Conservation (phyloP, 92 coral and sea anemone species). For the Epizoanthus scotinus region DNA sequence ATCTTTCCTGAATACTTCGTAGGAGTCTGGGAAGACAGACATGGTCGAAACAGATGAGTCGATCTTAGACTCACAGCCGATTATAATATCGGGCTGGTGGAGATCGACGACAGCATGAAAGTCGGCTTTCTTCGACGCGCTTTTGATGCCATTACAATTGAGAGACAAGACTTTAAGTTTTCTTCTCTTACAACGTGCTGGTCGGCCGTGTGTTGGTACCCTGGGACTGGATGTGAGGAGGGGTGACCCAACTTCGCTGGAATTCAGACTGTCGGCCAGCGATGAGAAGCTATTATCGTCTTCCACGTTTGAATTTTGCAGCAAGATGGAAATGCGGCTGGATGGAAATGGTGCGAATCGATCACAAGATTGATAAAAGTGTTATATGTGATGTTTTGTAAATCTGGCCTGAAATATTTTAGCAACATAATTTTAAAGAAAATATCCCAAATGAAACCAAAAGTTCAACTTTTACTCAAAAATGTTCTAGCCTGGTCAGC, state of each 20-base stretch:
- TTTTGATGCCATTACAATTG: slow-evolving; percentile 48
- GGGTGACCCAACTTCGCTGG: slow-evolving; percentile 26
- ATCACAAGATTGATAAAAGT: too few species aligned
- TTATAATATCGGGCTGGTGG: slow-evolving; percentile 47
- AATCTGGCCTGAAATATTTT: too few species aligned
- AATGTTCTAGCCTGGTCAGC: too few species aligned
- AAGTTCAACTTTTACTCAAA: too few species aligned
- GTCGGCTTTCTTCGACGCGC: slow-evolving; percentile 41
- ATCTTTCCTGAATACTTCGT: slow-evolving; percentile 43
- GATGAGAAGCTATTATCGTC: slow-evolving; percentile 28
- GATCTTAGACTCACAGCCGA: slow-evolving; percentile 55
- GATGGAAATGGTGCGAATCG: too few species aligned
- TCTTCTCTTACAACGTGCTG: not conserved
- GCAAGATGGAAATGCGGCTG: too few species aligned
- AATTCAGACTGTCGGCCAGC: slow-evolving; percentile 6
- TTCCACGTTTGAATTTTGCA: not conserved
- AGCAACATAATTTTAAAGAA: too few species aligned
- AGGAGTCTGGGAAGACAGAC: too few species aligned
- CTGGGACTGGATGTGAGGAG: slow-evolving; percentile 10
- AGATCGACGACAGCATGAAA: slow-evolving; percentile 34
- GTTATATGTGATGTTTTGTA: too few species aligned
- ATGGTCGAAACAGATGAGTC: too few species aligned
- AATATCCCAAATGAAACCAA: too few species aligned
- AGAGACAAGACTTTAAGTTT: slow-evolving; percentile 34
- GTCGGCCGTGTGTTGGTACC: slow-evolving; percentile 15